These are phyloP conservation scores for Neostethus bicornis DNA, from an alignment of 2,797 vertebrate species.

Conservation along the genomic window DNA sequence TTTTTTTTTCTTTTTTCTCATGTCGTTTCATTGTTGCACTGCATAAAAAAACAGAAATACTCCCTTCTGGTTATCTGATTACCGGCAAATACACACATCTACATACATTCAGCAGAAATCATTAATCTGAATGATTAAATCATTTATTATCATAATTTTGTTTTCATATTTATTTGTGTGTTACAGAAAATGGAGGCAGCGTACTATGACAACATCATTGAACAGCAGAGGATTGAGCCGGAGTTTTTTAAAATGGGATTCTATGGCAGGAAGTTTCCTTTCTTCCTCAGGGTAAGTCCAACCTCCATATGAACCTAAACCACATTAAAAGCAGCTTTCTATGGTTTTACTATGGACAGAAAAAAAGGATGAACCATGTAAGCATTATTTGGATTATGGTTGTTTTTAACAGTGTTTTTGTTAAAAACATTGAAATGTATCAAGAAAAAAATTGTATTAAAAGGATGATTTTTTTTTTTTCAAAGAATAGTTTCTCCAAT, in stretches of 20 bases:
- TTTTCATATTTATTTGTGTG: constrained; percentile 37
- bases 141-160: constrained; percentile 41
- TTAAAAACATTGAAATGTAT: too few relatives aligned
- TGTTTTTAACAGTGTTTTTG: too few relatives aligned
- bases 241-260: constrained; percentile 99
- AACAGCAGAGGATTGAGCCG: constrained; percentile 96
- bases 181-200: constrained; percentile 98
- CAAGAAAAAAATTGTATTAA: too few relatives aligned
- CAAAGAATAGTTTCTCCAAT: too few relatives aligned
- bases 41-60: constrained; percentile 28
- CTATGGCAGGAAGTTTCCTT: constrained; percentile 98
- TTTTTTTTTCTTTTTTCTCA: constrained; percentile 16
- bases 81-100: constrained; percentile 19
- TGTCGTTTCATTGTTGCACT: constrained; percentile 7
- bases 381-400: too few relatives aligned
- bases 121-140: constrained; percentile 47
- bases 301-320: too few relatives aligned
- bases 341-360: too few relatives aligned
- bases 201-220: constrained; percentile 98
- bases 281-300: constrained; percentile 95
- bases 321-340: too few relatives aligned
- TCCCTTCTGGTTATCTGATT: constrained; percentile 45
- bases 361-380: too few relatives aligned
- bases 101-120: constrained; percentile 32
- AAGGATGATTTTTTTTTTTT: too few relatives aligned